Conservation (phyloP, 2,797 vertebrate genomes). For the Morelia viridis region DNA sequence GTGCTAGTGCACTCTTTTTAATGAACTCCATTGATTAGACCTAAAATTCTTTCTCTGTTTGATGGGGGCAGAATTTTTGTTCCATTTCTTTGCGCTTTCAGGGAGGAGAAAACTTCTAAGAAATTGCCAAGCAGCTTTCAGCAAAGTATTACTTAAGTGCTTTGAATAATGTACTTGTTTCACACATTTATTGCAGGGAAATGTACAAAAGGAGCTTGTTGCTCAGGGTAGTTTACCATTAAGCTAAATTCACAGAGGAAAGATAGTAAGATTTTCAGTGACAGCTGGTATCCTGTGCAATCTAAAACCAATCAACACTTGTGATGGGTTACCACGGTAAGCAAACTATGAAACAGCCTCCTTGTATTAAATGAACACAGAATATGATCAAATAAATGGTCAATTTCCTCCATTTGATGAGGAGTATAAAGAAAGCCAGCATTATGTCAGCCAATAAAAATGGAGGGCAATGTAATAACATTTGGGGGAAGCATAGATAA, state of each 20-base stretch:
- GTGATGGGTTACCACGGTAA: neutral
- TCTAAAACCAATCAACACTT: neutral
- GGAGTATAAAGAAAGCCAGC: conserved; percentile 59
- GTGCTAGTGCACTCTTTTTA: too few relatives aligned
- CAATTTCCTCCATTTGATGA: conserved; percentile 47
- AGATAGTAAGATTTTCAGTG: neutral
- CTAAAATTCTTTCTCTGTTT: too few relatives aligned
- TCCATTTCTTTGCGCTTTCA: too few relatives aligned
- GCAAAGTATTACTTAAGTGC: neutral
- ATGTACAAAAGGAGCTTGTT: neutral
- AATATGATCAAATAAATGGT: conserved; percentile 49
- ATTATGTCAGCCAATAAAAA: conserved; percentile 55
- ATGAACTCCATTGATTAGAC: too few relatives aligned
- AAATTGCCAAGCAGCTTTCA: too few relatives aligned
- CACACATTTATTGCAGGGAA: neutral
- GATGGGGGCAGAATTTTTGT: too few relatives aligned
- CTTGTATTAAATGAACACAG: neutral
- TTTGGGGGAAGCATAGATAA: conserved; percentile 59
- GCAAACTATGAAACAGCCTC: neutral
- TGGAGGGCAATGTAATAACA: conserved; percentile 59
- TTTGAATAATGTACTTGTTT: neutral
- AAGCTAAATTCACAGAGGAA: neutral
- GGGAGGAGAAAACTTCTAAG: too few relatives aligned
- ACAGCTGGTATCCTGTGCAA: neutral
- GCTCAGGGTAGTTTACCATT: neutral